These are phyloP conservation scores for Bombylius major DNA, from an alignment of 2,888 invertebrate genomes.

Conservation along the genomic window DNA sequence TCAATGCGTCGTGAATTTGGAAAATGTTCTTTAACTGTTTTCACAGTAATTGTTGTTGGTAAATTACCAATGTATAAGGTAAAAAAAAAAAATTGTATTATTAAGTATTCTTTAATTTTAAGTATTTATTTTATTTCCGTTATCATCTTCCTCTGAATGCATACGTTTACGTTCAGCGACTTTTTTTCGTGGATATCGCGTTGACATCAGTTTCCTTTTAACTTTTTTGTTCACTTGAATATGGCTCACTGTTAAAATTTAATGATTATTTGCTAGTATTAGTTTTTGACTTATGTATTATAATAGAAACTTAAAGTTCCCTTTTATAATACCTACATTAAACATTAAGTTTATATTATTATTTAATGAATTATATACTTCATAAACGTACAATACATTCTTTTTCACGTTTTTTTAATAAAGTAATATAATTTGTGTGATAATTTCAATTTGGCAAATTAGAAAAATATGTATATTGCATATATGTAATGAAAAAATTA, in stretches of 20 bases:
- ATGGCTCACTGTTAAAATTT: neutral
- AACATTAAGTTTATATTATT: too few species aligned
- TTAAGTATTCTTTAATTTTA: neutral
- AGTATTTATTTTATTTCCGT: neutral
- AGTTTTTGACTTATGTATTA: too few species aligned
- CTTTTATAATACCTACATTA: too few species aligned
- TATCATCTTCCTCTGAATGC: neutral
- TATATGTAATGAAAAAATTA: too few species aligned
- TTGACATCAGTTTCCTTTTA: slow-evolving; percentile 42
- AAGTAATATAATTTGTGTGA: too few species aligned
- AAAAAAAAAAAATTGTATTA: neutral
- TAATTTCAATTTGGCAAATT: too few species aligned
- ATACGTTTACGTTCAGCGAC: slow-evolving; percentile 37
- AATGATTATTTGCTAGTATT: neutral
- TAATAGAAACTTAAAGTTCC: too few species aligned
- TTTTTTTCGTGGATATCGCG: slow-evolving; percentile 21
- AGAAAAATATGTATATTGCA: too few species aligned
- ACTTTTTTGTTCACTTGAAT: slow-evolving; percentile 35
- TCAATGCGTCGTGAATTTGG: slow-evolving; percentile 48
- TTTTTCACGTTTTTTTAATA: too few species aligned
- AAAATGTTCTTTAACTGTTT: slow-evolving; percentile 47
- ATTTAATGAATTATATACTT: too few species aligned
- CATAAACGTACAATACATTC: too few species aligned
- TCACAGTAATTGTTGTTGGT: slow-evolving; percentile 49
- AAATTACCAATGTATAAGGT: slow-evolving; percentile 56